A percentile compares a stretch with the other conserved stretches of the same genome.
These are phyloP conservation scores for Prietella phreatophila DNA, from an alignment of 2,113 vertebrate genomes.

Conservation along the genomic window DNA sequence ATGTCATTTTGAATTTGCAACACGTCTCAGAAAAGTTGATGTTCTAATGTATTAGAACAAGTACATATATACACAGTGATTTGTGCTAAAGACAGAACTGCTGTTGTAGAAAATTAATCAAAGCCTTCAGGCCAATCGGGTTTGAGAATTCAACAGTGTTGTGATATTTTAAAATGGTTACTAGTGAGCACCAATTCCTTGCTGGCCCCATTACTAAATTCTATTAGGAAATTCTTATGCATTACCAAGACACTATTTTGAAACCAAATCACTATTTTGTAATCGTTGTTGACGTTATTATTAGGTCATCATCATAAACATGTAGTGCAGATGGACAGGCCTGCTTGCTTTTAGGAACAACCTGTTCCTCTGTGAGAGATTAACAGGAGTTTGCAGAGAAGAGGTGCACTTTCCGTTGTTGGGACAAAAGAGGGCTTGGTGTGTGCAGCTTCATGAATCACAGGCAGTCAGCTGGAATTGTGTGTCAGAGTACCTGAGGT, in stretches of 20 bases:
- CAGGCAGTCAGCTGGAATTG: conserved; percentile 1
- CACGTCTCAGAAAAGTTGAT: no score
- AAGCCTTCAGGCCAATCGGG: neutral
- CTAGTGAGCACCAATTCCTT: neutral
- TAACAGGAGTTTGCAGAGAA: neutral
- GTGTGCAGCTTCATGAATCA: conserved; percentile 23
- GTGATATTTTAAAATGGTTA: neutral
- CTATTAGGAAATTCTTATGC: neutral
- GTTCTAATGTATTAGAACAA: neutral
- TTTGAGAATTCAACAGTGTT: neutral
- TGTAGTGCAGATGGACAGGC: neutral
- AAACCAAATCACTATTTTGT: neutral
- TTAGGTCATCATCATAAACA: neutral
- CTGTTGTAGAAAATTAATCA: neutral
- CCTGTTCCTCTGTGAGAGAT: conserved; percentile 9
- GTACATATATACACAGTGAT: neutral
- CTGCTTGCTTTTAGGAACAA: neutral
- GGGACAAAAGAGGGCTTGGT: conserved; percentile 22
- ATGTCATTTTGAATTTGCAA: no score
- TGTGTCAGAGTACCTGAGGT: conserved; percentile 18
- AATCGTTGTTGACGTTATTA: neutral
- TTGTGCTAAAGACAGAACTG: neutral
- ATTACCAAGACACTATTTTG: neutral
- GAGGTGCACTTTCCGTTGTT: neutral
- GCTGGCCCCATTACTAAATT: neutral